phyloP scores from a whole-genome alignment of 2,888 invertebrate species.

The Erebia ligea region DNA sequence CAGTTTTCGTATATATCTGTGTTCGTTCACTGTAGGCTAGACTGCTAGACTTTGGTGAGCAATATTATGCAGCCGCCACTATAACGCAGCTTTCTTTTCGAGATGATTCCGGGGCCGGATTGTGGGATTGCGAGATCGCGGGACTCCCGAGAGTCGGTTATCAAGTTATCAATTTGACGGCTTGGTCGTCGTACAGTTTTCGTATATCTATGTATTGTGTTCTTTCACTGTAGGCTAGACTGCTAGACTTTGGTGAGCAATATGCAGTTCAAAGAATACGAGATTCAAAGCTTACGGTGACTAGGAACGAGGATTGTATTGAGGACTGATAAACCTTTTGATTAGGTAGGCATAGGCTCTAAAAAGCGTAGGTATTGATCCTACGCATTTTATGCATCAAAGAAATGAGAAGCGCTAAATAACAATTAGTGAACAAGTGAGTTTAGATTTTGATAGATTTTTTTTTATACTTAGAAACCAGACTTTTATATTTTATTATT shows the following conservation, averaged over 20 bases:
- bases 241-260: background rate
- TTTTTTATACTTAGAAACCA: no score
- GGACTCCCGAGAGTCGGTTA: conserved; percentile 59
- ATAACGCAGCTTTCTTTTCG: conserved; percentile 56
- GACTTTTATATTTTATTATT: no score
- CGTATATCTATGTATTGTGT: conserved; percentile 28
- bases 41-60: background rate
- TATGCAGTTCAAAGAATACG: no score
- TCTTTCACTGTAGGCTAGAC: conserved; percentile 19
- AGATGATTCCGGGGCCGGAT: conserved; percentile 55
- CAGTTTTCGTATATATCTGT: conserved; percentile 37
- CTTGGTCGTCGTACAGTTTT: conserved; percentile 46
- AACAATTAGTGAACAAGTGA: no score
- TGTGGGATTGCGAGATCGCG: conserved; percentile 46
- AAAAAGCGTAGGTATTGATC: no score
- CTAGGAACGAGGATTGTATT: no score
- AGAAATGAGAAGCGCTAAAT: no score
- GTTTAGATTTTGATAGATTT: no score
- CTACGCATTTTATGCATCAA: no score
- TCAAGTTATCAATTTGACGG: conserved; percentile 76
- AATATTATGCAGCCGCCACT: conserved; percentile 44
- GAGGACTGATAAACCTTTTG: no score
- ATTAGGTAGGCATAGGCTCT: no score
- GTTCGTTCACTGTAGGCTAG: conserved; percentile 23
- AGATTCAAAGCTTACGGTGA: no score